Evolutionary conservation across 2,888 invertebrate genomes (phyloP).

Genomic region (Euzetes globulus): DNA sequence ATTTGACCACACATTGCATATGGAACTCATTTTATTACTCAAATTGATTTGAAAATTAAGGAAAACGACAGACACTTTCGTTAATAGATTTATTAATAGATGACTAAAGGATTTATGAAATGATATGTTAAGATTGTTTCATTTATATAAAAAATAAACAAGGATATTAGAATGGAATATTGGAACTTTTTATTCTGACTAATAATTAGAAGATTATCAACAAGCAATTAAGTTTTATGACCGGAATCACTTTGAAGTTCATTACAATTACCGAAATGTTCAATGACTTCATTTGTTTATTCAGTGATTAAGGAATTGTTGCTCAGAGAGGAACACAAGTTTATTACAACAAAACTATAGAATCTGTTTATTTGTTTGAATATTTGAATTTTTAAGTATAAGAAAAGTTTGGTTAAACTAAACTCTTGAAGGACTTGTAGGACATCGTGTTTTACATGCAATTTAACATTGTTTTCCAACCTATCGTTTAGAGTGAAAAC

Average conservation of each 20-base stretch:
- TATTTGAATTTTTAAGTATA: background rate
- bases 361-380: background rate
- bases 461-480: background rate
- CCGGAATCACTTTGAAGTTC: conserved; percentile 18
- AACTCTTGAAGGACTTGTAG: background rate
- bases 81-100: no score
- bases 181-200: background rate
- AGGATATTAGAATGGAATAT: background rate
- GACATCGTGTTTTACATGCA: background rate
- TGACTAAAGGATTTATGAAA: no score
- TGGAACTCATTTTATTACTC: background rate
- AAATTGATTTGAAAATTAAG: background rate
- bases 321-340: background rate
- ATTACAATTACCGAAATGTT: background rate
- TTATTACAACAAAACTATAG: background rate
- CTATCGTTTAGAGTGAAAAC: conserved; percentile 4
- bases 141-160: background rate
- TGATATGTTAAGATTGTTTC: background rate
- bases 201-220: background rate
- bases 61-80: background rate
- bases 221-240: conserved; percentile 1
- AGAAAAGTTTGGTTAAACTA: background rate
- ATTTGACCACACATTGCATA: conserved; percentile 54
- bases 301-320: background rate
- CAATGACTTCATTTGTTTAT: conserved; percentile 11